Evolutionary conservation across 1,140 invertebrate species (phyloP).

Genomic region (Melipona quadrifasciata): DNA sequence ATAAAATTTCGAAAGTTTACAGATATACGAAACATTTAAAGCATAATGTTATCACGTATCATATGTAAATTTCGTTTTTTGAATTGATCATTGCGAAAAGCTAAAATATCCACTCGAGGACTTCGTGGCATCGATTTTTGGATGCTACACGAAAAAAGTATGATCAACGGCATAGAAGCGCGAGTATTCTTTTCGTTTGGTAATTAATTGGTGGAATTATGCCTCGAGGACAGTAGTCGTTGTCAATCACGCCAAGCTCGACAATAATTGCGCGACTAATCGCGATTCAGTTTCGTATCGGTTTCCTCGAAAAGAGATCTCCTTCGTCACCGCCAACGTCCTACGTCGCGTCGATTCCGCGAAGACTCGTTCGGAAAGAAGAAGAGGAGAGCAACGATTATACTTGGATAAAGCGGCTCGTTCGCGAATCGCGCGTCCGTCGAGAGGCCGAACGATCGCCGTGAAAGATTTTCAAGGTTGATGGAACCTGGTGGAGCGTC

Average conservation of each 20-base stretch:
- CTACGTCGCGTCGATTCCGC: background rate
- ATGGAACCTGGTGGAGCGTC: background rate
- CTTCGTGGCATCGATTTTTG: no score
- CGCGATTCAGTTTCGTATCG: slow-evolving; percentile 14
- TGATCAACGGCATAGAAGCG: slow-evolving; percentile 20
- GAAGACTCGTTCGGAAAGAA: background rate
- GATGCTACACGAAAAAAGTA: slow-evolving; percentile 63
- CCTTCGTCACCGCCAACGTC: background rate
- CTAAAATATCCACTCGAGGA: no score
- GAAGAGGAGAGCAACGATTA: background rate
- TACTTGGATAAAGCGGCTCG: background rate
- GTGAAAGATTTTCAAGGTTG: no score
- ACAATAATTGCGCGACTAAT: slow-evolving; percentile 44
- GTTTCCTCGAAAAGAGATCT: slow-evolving; percentile 11
- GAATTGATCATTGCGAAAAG: no score
- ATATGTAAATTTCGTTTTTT: no score
- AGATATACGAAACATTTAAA: no score
- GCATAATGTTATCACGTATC: no score
- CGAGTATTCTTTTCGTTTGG: slow-evolving; percentile 6
- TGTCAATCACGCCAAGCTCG: slow-evolving; percentile 6
- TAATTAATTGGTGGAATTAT: background rate
- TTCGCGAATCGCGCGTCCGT: background rate
- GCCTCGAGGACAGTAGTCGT: slow-evolving; percentile 42
- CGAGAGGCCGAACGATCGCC: background rate
- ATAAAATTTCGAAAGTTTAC: no score